Conservation (phyloP, 1,140 invertebrate genomes). For the Ceratosolen fusciceps region DNA sequence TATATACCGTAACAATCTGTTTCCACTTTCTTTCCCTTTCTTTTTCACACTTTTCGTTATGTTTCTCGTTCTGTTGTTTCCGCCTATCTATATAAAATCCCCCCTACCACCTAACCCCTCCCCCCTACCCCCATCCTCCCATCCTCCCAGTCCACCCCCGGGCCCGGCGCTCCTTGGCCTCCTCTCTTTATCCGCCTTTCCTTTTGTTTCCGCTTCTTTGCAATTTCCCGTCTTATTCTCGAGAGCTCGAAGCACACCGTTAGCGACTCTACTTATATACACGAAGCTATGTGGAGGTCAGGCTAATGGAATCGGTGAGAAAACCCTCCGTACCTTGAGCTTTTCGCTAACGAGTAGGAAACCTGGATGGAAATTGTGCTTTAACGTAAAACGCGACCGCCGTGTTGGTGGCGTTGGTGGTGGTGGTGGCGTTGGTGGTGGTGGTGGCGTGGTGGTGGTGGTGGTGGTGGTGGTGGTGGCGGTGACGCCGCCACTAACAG, state of each 20-base stretch:
- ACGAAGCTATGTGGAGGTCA: slow-evolving; percentile 39
- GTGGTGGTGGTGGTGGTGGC: background rate
- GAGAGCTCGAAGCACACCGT: slow-evolving; percentile 30
- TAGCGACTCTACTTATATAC: slow-evolving; percentile 33
- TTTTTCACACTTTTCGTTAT: slow-evolving; percentile 29
- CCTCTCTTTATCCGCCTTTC: slow-evolving; percentile 4
- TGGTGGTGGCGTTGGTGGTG: background rate
- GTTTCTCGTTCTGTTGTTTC: slow-evolving; percentile 1
- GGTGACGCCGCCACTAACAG: background rate
- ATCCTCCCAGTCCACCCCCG: background rate
- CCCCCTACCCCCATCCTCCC: background rate
- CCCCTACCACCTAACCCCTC: no score
- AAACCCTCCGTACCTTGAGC: slow-evolving; percentile 42
- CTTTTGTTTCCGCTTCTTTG: slow-evolving; percentile 38
- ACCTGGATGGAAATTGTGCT: slow-evolving; percentile 59
- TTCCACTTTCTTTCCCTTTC: slow-evolving; percentile 8
- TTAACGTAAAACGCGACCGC: slow-evolving; percentile 34
- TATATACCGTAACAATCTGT: slow-evolving; percentile 30
- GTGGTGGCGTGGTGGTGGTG: no score
- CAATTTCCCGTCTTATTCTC: slow-evolving; percentile 43
- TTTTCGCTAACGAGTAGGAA: slow-evolving; percentile 56
- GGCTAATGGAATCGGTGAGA: slow-evolving; percentile 63
- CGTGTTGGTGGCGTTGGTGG: slow-evolving; percentile 27
- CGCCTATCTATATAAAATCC: slow-evolving; percentile 6
- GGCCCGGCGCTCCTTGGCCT: background rate